Evolutionary conservation across 2,797 vertebrate species (phyloP), one percentile per base, ranked within the genome.

Genomic region (Aeoliscus strigatus): DNA sequence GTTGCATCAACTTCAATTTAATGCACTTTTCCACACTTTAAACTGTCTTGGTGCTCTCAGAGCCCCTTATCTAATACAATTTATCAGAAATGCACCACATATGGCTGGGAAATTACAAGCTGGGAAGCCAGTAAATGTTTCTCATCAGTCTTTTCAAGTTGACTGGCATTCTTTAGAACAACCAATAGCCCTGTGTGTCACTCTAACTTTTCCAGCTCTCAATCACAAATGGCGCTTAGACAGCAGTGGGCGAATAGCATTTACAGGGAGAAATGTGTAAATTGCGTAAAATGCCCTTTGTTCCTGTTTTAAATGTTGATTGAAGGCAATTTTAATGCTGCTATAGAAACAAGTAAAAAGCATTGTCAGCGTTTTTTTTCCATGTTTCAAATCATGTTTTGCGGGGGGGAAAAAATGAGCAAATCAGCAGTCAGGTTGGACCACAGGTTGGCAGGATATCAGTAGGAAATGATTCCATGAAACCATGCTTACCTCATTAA

Each of bases 1-100:
- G 41, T 43, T 50, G 52, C 30, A 61, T 59, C 35, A 43, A 15
- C 42, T 44, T 68, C 37, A 57, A 53, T 60, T 36, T 32, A 64
- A 54, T 43, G 13, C 16, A 51, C 51, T 63, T 60, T 50, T 40
- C 45, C 49, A 53, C 37, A 23, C 33, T 57, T 42, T 29, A 33
- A 74, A 54, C 43, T 53, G 32, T 47, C 15, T 31, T 35, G 21
- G 36, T 40, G 32, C 45, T 56, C 13, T 57, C 24, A 39, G 14
- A 63, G 43, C 18, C n/a, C 37, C 25, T 60, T 67, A 59, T 65
- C 49, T 46, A 52, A 59, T 61, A 53, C 2, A 21, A 66, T 70
- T 74, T 61, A 79, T 57, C 62, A 68, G 39, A 32, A 53, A 51
- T 45, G 28, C 36, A 45, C 29, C 43, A 73, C 48, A 51, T 59